Base-by-base conservation (phyloP, 2,797 vertebrate species). In the Loris lydekkerianus region DNA sequence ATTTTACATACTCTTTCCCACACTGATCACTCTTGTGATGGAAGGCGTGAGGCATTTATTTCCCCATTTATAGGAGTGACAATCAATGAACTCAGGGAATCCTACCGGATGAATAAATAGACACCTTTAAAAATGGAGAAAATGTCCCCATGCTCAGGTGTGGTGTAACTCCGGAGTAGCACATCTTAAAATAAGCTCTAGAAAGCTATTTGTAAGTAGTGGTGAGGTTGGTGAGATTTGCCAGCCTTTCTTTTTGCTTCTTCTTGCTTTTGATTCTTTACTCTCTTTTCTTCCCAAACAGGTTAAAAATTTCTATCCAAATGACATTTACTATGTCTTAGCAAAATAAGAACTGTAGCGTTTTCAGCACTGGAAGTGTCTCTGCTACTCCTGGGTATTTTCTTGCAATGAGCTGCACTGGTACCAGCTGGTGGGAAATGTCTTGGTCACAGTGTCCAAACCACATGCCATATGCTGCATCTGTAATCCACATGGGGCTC, bases 371-470 rank as follows among this genome's bases (percentile, higher is more conserved):
- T 84, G 60, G 25, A 37, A 92, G 77, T 73, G 9, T n/a, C 34
- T 84, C 8, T 95, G 72, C 37, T 81, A 49, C 53, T 63, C 43
- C 72, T 87, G 86, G 65, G 75, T 63, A 76, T 86, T 96, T 86
- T 83, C 58, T 86, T 53, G 11, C 37, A 83, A 27, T 27, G 73
- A 76, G 72, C 69, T 76, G 27, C 10, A 23, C 53, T 72, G 82
- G 61, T 43, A 46, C 53, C 92, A 94, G 82, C 81, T 88, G 58
- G 94, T 72, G 77, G 58, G 40, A 94, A 94, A 88, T 88, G 89
- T 86, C 86, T 93, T 65, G 89, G 92, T 93, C 90, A 70, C 78
- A 53, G 73, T 77, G 89, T 93, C 60, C 73, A 94, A 95, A 75
- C 67, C 73, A 60, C 56, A 76, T 85, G 43, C 92, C 82, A 67